phyloP scores from a whole-genome alignment of 2,113 vertebrate species.

The Meleagris gallopavo region DNA sequence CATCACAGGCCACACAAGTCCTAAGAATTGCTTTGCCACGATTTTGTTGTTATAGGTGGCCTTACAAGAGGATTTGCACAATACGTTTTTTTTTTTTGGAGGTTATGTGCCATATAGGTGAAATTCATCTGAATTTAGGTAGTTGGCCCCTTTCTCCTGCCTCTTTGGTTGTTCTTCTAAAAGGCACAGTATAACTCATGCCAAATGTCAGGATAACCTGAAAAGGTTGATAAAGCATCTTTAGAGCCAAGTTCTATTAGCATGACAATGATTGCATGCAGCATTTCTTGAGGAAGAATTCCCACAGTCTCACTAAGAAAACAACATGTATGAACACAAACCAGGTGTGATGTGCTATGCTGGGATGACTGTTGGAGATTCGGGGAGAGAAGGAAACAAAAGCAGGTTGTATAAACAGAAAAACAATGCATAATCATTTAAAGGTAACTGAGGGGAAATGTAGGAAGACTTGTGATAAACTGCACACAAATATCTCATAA shows the following conservation, averaged over 20 bases:
- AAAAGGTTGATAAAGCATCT: not conserved
- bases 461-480: not conserved
- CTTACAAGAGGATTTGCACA: not conserved
- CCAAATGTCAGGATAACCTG: not conserved
- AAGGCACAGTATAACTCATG: not conserved
- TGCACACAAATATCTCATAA: not conserved
- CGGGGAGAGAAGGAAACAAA: not conserved
- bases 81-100: not conserved
- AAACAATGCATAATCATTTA: not conserved
- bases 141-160: not conserved
- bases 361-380: not conserved
- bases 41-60: not conserved
- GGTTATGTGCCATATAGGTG: not conserved
- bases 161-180: not conserved
- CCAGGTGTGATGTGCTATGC: not conserved
- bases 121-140: not conserved
- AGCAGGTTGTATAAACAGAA: not conserved
- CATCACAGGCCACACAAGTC: accelerated
- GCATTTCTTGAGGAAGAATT: not conserved
- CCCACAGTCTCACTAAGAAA: not conserved
- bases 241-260: not conserved
- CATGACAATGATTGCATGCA: not conserved
- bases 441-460: not conserved
- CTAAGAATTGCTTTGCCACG: not conserved
- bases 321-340: not conserved